A percentile compares a stretch with the other conserved stretches of the same genome.
These are phyloP conservation scores for Ceratina japonica DNA, from an alignment of 1,140 invertebrate species.

Conservation along the genomic window DNA sequence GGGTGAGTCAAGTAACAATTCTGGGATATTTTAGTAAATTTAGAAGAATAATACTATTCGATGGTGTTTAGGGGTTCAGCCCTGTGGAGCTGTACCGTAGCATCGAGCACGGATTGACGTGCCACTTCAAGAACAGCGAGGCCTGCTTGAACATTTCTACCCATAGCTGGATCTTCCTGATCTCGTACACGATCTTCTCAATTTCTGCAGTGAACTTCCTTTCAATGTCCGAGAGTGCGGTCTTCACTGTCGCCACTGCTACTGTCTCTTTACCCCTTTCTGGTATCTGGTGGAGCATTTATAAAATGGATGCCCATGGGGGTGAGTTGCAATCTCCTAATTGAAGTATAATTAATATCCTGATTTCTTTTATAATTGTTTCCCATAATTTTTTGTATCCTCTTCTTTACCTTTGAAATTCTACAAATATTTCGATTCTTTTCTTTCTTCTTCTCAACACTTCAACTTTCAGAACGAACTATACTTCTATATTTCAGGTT, in stretches of 20 bases:
- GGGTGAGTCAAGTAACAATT: constrained; percentile 68
- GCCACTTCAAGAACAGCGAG: constrained; percentile 66
- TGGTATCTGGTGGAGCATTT: constrained; percentile 83
- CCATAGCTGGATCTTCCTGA: constrained; percentile 79
- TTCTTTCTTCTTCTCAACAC: too few species aligned
- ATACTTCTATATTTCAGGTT: constrained; percentile 65
- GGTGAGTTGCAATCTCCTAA: constrained; percentile 52
- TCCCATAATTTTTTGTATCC: too few species aligned
- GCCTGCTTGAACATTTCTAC: constrained; percentile 74
- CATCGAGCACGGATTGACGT: constrained; percentile 68
- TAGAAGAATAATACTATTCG: neutral
- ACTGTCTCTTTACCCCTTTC: constrained; percentile 80
- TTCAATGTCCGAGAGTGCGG: constrained; percentile 81
- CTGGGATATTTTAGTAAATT: too few species aligned
- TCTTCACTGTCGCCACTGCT: constrained; percentile 80
- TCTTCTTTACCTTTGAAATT: too few species aligned
- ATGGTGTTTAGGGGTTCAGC: constrained; percentile 61
- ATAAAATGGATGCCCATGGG: constrained; percentile 76
- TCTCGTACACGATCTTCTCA: constrained; percentile 77
- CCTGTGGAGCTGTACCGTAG: constrained; percentile 68
- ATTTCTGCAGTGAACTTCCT: constrained; percentile 79
- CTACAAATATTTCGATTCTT: too few species aligned
- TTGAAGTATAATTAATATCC: too few species aligned
- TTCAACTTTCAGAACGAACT: too few species aligned
- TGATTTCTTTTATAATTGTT: too few species aligned